Evolutionary conservation across 2,888 invertebrate genomes (phyloP).

Genomic region (Drosophila merina): DNA sequence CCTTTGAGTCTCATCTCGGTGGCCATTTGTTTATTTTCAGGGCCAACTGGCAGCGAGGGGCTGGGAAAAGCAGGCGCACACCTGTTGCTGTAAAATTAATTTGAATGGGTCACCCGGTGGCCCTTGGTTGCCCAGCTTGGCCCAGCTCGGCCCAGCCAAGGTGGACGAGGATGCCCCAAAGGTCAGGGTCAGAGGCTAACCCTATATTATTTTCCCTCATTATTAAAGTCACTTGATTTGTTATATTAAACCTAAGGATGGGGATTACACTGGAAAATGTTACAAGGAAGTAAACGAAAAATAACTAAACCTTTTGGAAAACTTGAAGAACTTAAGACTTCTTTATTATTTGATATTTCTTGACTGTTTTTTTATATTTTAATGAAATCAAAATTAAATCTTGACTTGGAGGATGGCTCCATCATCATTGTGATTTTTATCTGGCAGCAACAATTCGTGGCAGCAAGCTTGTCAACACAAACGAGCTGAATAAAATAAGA

Average conservation of each 20-base stretch:
- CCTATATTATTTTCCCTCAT: slow-evolving; percentile 4
- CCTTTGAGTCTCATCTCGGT: slow-evolving; percentile 36
- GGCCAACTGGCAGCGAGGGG: slow-evolving; percentile 6
- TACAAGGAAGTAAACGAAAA: neutral
- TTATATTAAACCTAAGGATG: slow-evolving; percentile 6
- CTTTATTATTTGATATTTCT: too few species aligned
- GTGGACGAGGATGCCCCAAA: slow-evolving; percentile 9
- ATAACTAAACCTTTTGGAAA: too few species aligned
- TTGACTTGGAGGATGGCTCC: slow-evolving; percentile 1
- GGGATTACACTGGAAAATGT: neutral
- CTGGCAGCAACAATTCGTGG: slow-evolving; percentile 3
- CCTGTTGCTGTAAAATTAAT: slow-evolving; percentile 49
- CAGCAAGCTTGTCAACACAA: slow-evolving; percentile 29
- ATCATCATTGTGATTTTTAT: slow-evolving; percentile 14
- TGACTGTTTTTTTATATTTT: too few species aligned
- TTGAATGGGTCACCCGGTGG: slow-evolving; percentile 34
- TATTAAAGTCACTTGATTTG: slow-evolving; percentile 3
- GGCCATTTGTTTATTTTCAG: slow-evolving; percentile 38
- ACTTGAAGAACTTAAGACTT: neutral
- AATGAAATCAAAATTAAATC: neutral
- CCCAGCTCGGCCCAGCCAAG: too few species aligned
- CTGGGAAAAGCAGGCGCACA: slow-evolving; percentile 10
- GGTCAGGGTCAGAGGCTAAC: slow-evolving; percentile 26
- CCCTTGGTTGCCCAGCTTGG: neutral
- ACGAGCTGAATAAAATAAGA: slow-evolving; percentile 39